Base-by-base conservation (phyloP, 2,888 invertebrate genomes). In the Drosophila sordidula region DNA sequence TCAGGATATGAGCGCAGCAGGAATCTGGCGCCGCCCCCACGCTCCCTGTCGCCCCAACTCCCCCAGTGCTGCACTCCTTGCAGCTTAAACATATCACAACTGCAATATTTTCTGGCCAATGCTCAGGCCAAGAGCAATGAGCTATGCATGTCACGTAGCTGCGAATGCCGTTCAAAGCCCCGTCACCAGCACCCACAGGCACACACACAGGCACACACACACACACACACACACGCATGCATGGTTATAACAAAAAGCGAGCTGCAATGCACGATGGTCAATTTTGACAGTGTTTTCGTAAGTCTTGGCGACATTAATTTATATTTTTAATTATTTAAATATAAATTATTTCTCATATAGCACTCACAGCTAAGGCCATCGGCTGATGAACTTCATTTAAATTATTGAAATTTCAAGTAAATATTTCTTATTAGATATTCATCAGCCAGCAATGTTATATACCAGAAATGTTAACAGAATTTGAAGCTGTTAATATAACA, bases 121-220 rank as follows among this genome's bases (percentile, higher is more conserved):
- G 72, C 80, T 61, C 51, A 51, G 78, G 56, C 75, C 74, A 76
- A 47, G 49, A 70, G 74, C 88, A 77, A 89, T 85, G 85, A 87
- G 87, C 86, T 85, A 89, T 85, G 89, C 85, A 74, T 65, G 89
- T 87, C 85, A 85, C 85, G 85, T 88, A 83, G 63, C 64, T 22
- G 29, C 50, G 61, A 57, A 66, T 58, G 74, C 69, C 44, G 76
- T 78, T 74, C 75, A 81, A 68, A 74, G 68, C 67, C 46, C 61
- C 61, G 34, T 62, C 62, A 65, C 66, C 61, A 61, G 42, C 55
- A 65, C 70, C 32, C 45, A 36, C 38, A 36, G 34, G 22, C 50
- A 68, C 22, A 46, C 47, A 42, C 14, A n/a, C 49, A 29, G 34
- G 39, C 22, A 59, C 36, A 18, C 16, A 29, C 36, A 46, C 22